A percentile compares a stretch with the other conserved stretches of the same genome.
These are phyloP conservation scores for Caenorhabditis drosophilae DNA, from an alignment of 2,888 invertebrate genomes.

Conservation along the genomic window DNA sequence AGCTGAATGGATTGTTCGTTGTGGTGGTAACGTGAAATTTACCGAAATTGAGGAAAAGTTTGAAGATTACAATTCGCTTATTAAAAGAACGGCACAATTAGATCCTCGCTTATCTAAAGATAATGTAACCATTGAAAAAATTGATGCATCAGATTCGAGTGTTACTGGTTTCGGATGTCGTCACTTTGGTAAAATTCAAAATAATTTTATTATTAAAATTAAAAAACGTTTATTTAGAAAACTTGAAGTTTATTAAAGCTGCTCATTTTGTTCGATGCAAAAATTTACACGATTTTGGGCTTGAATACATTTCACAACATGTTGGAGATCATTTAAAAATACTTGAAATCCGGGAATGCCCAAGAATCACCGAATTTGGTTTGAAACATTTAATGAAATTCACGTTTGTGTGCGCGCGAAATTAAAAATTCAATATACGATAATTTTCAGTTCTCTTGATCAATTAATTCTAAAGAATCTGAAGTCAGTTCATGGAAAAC, in stretches of 20 bases:
- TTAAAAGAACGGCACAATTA: constrained; percentile 55
- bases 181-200: constrained; percentile 46
- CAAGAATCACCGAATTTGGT: constrained; percentile 57
- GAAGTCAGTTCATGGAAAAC: constrained; percentile 50
- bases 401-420: no score
- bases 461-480: constrained; percentile 44
- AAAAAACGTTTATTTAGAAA: constrained; percentile 18
- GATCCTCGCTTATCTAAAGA: constrained; percentile 53
- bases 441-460: not conserved
- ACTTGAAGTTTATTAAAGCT: constrained; percentile 37
- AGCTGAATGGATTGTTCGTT: constrained; percentile 91
- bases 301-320: constrained; percentile 56
- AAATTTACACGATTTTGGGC: constrained; percentile 56
- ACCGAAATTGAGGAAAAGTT: constrained; percentile 47
- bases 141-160: constrained; percentile 47
- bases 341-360: constrained; percentile 51
- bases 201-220: not conserved
- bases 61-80: constrained; percentile 54
- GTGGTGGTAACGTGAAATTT: constrained; percentile 74
- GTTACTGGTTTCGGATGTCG: constrained; percentile 59
- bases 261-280: constrained; percentile 54
- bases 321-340: constrained; percentile 44
- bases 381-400: constrained; percentile 45
- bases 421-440: no score
- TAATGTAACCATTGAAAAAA: constrained; percentile 47